Evolutionary conservation across 2,113 vertebrate genomes (phyloP), one percentile per base, ranked within the genome.

Genomic region (Tauraco erythrolophus): DNA sequence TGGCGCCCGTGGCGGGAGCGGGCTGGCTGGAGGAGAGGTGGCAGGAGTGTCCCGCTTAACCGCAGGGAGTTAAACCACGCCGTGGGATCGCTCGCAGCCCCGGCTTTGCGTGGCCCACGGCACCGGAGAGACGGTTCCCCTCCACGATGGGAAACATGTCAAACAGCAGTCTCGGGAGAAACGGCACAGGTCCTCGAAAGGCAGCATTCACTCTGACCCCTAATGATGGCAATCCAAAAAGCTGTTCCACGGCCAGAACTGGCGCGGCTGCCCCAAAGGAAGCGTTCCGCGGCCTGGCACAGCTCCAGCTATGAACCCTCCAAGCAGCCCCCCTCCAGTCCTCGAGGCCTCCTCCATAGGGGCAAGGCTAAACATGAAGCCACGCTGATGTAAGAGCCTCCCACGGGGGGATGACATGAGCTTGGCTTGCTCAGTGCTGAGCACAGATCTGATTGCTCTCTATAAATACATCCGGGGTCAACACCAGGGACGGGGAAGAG

Each of bases 381-480:
- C 33, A 30, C 0, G 0, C 65, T 71, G 91, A 45, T 77, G 86
- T 35, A 45, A 89, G 33, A 76, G 37, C 50, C 64, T 88, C 75
- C 45, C 82, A 62, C 1, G 0, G 82, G 51, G 81, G 23, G 33
- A 84, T 0, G 3, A 25, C 91, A 56, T 0, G 1, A 76, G 66
- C 37, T 62, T 6, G 50, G 53, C 61, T 41, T 31, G 53, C 91
- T 83, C 0, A 0, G 54, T 31, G 68, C 91, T 18, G 80, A 92
- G 91, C 86, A 37, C 76, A 54, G 46, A 94, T 79, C 76, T 88
- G 76, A 93, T 88, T 72, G 89, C 81, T 94, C 87, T 88, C 96
- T 96, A 96, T 93, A 96, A 96, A 96, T 96, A 96, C 90, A 95
- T 94, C 93, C 84, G 93, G 96, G 97, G 96, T 96, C 93, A 94